Evolutionary conservation across 2,113 vertebrate genomes (phyloP), one percentile per base, ranked within the genome.

Genomic region (Archilochus colubris): DNA sequence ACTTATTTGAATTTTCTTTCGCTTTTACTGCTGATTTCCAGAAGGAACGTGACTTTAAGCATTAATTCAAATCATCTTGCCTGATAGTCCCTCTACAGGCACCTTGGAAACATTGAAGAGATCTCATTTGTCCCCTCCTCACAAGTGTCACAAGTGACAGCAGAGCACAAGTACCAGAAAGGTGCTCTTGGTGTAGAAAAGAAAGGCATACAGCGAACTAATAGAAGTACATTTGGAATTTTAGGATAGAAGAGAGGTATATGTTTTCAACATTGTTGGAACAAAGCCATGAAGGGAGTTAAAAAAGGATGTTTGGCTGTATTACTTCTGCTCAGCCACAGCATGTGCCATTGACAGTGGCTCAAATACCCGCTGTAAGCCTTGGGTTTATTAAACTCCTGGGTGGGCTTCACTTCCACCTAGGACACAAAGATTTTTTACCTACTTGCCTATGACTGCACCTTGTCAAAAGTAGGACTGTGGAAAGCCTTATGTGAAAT

Each of bases 271-370:
- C 24, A 3, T 13, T 22, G 4, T 17, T 66, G 19, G 12, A 77
- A 74, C 12, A 90, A 67, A 88, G 3, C 10, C 3, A 1, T n/a
- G 3, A 64, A 36, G 8, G 19, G 21, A 72, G 6, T 1, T 43
- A 8, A 59, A 25, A 9, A 63, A 75, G 7, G 25, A 40, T 57
- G 7, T 70, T 74, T 77, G 31, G 3, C 43, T 44, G 9, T 54
- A 24, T 44, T 38, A 15, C 23, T 55, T 85, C 38, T 70, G 17
- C 20, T 40, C 22, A 31, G 20, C 24, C 50, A 50, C 50, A 28
- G 16, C 0, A 0, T 6, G 8, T 72, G 43, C 36, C 14, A 20
- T 6, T 38, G n/a, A 43, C 23, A 30, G 12, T 4, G 13, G 13
- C 20, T 62, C 11, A 50, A 57, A 80, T 31, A 38, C 10, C 7